A percentile compares a stretch with the other conserved stretches of the same genome.
These are phyloP conservation scores for Scalopus aquaticus DNA, from an alignment of 2,113 vertebrate genomes.

Conservation along the genomic window DNA sequence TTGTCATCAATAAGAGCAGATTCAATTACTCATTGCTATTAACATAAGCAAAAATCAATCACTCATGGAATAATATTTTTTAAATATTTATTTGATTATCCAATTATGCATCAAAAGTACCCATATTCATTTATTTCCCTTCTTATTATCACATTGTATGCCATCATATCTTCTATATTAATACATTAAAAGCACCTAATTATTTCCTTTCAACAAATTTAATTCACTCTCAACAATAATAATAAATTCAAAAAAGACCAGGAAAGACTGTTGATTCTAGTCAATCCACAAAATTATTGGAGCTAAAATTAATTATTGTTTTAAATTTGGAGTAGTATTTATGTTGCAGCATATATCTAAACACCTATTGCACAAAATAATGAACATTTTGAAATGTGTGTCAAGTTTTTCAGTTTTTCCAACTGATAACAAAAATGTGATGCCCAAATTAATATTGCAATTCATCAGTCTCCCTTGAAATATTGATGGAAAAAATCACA, in stretches of 20 bases:
- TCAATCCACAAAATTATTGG: not conserved
- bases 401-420: not conserved
- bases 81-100: conserved; percentile 35
- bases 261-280: not conserved
- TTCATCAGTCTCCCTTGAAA: not conserved
- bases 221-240: not conserved
- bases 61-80: not conserved
- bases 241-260: not conserved
- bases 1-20: conserved; percentile 23
- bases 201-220: conserved; percentile 4
- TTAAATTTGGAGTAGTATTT: not conserved
- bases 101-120: not conserved
- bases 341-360: not conserved
- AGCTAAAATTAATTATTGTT: conserved; percentile 6
- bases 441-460: not conserved
- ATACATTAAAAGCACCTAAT: not conserved
- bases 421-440: not conserved
- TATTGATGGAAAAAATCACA: not conserved
- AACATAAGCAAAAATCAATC: conserved; percentile 42
- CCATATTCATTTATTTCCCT: not conserved
- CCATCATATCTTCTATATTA: not conserved
- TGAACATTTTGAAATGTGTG: not conserved
- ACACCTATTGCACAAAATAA: not conserved
- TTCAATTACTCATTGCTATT: conserved; percentile 30
- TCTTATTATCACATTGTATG: not conserved